A percentile compares a stretch with the other conserved stretches of the same genome.
Conservation (phyloP, 2,888 invertebrate genomes). For the Siphonodentalium dalli region DNA sequence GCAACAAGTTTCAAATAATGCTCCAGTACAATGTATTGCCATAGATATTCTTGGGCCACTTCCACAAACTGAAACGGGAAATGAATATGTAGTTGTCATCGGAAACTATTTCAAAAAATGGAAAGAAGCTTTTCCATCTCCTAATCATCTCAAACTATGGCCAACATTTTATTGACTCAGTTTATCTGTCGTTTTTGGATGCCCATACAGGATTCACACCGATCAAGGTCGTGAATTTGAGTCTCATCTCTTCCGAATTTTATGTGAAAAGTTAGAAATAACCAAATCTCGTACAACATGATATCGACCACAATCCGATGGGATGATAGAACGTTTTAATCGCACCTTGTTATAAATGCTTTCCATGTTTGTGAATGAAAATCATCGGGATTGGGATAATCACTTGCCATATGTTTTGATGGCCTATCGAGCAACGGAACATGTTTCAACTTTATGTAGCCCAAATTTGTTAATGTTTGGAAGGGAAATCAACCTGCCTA, state of each 20-base stretch:
- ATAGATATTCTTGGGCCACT: too few species aligned
- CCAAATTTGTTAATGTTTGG: slow-evolving; percentile 31
- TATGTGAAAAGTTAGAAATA: slow-evolving; percentile 13
- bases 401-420: slow-evolving; percentile 23
- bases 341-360: slow-evolving; percentile 21
- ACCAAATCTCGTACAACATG: slow-evolving; percentile 24
- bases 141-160: too few species aligned
- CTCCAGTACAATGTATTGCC: too few species aligned
- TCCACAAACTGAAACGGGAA: too few species aligned
- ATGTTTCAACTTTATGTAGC: slow-evolving; percentile 21
- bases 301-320: slow-evolving; percentile 20
- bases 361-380: slow-evolving; percentile 7
- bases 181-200: too few species aligned
- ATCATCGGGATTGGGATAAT: slow-evolving; percentile 30
- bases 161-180: too few species aligned
- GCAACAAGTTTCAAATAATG: too few species aligned
- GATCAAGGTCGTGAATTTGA: slow-evolving; percentile 23
- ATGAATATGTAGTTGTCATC: too few species aligned
- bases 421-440: slow-evolving; percentile 28
- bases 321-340: slow-evolving; percentile 24
- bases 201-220: slow-evolving; percentile 10
- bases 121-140: too few species aligned
- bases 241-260: slow-evolving; percentile 6
- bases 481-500: slow-evolving; percentile 23
- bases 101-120: too few species aligned